Conservation (phyloP, 1,140 invertebrate species). For the Pogonomyrmex californicus region DNA sequence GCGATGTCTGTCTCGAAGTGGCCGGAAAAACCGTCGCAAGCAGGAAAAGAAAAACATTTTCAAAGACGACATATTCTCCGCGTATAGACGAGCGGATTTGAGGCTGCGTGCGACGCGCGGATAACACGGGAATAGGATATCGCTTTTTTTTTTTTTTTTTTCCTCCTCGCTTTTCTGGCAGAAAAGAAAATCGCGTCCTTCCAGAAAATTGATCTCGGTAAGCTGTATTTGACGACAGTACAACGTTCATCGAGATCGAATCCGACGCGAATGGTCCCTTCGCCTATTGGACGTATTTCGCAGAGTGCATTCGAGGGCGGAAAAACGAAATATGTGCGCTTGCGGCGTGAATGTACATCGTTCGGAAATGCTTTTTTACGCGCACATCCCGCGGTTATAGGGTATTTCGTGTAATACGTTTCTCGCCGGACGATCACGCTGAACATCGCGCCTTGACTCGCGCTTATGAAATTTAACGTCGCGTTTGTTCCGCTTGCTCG, state of each 20-base stretch:
- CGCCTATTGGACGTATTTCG: conserved; percentile 20
- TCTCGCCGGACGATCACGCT: neutral
- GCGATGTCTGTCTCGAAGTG: conserved; percentile 55
- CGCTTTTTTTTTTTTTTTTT: neutral
- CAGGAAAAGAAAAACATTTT: conserved; percentile 14
- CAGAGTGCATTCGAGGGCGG: conserved; percentile 21
- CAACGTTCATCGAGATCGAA: conserved; percentile 56
- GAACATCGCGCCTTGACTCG: neutral
- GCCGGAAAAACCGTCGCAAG: conserved; percentile 31
- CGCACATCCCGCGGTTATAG: neutral
- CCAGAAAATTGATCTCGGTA: conserved; percentile 56
- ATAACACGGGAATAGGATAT: conserved; percentile 51
- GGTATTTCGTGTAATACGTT: neutral
- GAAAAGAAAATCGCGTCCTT: conserved; percentile 23
- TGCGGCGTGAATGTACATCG: neutral
- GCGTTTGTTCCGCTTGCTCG: conserved; percentile 10
- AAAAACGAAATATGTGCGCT: neutral
- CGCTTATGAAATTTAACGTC: conserved; percentile 49
- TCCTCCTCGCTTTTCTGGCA: neutral
- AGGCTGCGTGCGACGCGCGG: conserved; percentile 45
- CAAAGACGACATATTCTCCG: conserved; percentile 35
- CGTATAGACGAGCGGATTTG: conserved; percentile 55
- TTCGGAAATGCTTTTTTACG: conserved; percentile 41
- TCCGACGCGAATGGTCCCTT: conserved; percentile 30
- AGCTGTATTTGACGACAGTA: conserved; percentile 56